Base-by-base conservation (phyloP, 53 echinoderm and acorn worm genomes). In the Paracentrotus lividus region DNA sequence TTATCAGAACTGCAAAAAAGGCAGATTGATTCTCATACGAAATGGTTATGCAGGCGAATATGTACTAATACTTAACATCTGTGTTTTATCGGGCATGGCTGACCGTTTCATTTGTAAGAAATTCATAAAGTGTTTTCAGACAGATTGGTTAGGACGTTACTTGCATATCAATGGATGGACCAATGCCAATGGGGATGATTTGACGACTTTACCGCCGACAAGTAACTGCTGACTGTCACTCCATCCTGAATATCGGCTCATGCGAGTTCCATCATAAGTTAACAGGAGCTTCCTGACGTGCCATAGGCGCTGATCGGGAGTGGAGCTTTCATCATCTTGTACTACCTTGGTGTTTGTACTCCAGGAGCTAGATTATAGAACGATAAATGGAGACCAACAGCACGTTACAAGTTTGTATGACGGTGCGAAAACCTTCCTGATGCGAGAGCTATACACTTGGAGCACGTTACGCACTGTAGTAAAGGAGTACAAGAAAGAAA, bases 161-260 rank as follows among this genome's bases (percentile, higher is more conserved):
- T n/a, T n/a, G n/a, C n/a, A 88, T 93, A 55, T 92, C 93, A 1
- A 95, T 95, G 95, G 94, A 95, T 49, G 49, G 93, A 18, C 93
- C 8, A 93, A 95, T 84, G 93, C 93, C 10, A 95, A 93, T 93
- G 95, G 93, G 85, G 76, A 13, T 90, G 68, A 72, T 94, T 55
- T 81, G 55, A 95, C 6, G 93, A 94, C 72, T 91, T 95, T 36
- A 55, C 90, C n/a, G n/a, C 3, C 56, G 40, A 49, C 18, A 85
- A 49, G 86, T 92, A 40, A 92, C 34, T 45, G 49, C 92, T 94
- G 94, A 94, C 85, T 94, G 69, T 75, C 52, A 93, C 93, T 65
- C 65, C 12, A 10, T 94, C 24, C 94, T 95, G 29, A 93, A 95
- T 34, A 45, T 93, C 1, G 93, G 95, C 38, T 95, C 95, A 59